Conservation (phyloP, 2,888 invertebrate genomes). For the Linnaemya tessellans region DNA sequence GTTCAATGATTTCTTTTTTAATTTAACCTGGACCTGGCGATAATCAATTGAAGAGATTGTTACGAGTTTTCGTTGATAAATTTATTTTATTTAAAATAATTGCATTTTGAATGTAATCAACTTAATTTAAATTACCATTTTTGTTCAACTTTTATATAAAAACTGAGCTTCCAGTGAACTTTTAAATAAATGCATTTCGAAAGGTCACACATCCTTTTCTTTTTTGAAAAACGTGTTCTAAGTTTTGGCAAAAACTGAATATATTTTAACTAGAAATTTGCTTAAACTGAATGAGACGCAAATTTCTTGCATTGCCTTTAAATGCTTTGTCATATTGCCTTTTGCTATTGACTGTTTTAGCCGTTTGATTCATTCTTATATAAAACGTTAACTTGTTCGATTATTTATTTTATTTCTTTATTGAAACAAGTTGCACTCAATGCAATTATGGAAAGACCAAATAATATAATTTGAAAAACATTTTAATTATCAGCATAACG, state of each 20-base stretch:
- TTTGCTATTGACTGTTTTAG: no score
- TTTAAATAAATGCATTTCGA: no score
- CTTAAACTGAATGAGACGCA: not conserved
- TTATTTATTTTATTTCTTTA: not conserved
- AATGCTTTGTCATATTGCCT: no score
- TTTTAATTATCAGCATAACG: conserved; percentile 25
- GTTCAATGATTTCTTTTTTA: conserved; percentile 6
- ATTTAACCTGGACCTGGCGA: conserved; percentile 39
- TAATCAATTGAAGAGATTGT: conserved; percentile 30
- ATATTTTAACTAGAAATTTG: not conserved
- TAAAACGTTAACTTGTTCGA: not conserved
- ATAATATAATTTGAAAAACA: conserved; percentile 34
- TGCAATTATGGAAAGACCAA: conserved; percentile 10
- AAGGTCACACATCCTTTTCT: no score
- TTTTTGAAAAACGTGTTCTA: not conserved
- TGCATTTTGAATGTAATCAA: conserved; percentile 65
- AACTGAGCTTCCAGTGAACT: not conserved
- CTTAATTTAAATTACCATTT: conserved; percentile 66
- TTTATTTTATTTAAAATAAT: conserved; percentile 62
- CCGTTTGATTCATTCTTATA: not conserved
- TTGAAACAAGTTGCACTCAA: not conserved
- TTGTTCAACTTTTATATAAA: conserved; percentile 45
- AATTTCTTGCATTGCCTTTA: no score
- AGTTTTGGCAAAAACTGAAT: not conserved
- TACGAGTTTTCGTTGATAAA: conserved; percentile 15